Conservation (phyloP, 2,888 invertebrate genomes). For the Sepioteuthis lessoniana region DNA sequence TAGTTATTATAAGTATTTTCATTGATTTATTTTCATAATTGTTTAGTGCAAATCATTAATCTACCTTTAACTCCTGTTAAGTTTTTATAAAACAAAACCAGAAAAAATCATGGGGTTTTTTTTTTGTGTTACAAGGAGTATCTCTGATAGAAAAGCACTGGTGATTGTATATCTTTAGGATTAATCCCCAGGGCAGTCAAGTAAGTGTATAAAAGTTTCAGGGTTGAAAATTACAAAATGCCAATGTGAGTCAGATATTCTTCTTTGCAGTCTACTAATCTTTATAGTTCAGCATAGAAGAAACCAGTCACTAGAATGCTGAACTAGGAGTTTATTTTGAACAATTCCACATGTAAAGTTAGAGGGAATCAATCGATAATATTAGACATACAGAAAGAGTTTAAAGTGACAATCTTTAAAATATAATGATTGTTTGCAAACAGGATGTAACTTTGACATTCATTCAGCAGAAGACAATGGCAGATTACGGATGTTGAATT, state of each 20-base stretch:
- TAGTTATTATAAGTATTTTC: no score
- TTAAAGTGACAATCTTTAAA: not conserved
- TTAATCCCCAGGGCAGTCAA: constrained; percentile 5
- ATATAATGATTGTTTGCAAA: not conserved
- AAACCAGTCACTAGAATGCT: not conserved
- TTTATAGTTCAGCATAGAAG: not conserved
- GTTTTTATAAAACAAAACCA: not conserved
- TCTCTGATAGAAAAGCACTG: not conserved
- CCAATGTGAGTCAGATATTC: not conserved
- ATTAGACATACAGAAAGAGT: not conserved
- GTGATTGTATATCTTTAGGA: not conserved
- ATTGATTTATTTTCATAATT: not conserved
- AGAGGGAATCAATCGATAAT: not conserved
- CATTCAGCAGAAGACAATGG: not conserved
- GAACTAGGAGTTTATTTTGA: not conserved
- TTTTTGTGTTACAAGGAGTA: not conserved
- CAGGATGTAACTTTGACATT: not conserved
- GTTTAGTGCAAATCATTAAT: constrained; percentile 33
- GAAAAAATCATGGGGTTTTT: not conserved
- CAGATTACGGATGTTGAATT: not conserved
- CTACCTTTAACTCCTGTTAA: not conserved
- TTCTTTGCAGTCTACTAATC: not conserved
- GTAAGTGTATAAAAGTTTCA: constrained; percentile 2
- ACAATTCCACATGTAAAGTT: not conserved
- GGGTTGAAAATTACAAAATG: not conserved